Evolutionary conservation across 2,797 vertebrate genomes (phyloP).

Genomic region (Sebastes baramenuke): DNA sequence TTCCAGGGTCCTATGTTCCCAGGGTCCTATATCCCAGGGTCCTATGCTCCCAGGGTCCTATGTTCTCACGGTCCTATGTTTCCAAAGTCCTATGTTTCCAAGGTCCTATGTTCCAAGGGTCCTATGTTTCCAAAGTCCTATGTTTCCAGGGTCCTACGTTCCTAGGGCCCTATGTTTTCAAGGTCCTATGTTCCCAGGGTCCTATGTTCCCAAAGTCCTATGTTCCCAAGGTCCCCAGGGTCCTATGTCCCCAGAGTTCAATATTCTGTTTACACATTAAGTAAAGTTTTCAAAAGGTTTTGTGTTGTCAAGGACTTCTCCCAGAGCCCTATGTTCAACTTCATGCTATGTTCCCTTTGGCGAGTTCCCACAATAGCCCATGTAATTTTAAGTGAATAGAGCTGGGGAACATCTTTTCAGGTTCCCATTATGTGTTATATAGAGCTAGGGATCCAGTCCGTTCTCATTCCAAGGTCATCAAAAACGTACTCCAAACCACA

Average conservation of each 20-base stretch:
- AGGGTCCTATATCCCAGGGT: fast-evolving
- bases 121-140: fast-evolving
- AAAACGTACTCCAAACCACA: neutral
- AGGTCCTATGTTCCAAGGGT: fast-evolving
- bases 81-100: fast-evolving
- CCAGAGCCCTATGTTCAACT: neutral
- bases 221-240: neutral
- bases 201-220: fast-evolving
- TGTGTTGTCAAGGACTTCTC: neutral
- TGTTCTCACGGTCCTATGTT: too few species aligned
- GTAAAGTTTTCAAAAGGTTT: neutral
- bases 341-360: neutral
- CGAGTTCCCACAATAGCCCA: neutral
- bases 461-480: neutral
- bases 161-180: too few species aligned
- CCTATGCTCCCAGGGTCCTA: too few species aligned
- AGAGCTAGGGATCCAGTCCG: neutral
- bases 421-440: neutral
- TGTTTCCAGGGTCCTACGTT: neutral
- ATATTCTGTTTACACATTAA: neutral
- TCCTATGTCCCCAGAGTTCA: neutral
- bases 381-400: neutral
- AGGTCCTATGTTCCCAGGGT: fast-evolving
- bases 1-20: fast-evolving
- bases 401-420: neutral